Evolutionary conservation across 53 echinoderm and acorn worm species (phyloP), one percentile per base, ranked within the genome.

Genomic region (Patiria pectinifera): DNA sequence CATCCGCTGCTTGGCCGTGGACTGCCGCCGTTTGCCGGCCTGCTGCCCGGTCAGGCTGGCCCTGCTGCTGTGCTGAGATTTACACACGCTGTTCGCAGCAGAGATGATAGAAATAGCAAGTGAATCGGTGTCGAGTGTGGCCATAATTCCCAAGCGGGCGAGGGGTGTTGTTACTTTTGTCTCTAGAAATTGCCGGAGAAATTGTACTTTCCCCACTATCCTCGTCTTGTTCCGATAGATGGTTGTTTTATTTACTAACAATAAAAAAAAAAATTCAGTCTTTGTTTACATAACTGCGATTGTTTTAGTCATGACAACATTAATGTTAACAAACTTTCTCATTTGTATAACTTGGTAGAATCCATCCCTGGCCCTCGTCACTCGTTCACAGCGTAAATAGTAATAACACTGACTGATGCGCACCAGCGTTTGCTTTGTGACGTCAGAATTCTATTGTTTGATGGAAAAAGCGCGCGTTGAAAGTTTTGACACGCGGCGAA

Each of bases 71-170:
- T 79, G 45, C 24, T 47, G 82, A 24, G 23, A 82, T 59, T 24
- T 59, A 59, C 59, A 59, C 2, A 21, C 23, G 7, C 6, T 59
- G 21, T 53, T 82, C 1, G 82, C 59, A 11, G 53, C 59, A 21
- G 82, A 82, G 11, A 82, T 78, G 35, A 88, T 78, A 10, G 88
- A 77, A 43, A 88, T 88, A 15, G 88, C 78, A 7, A 88, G 24
- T 0, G 79, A 88, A 61, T 88, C 88, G 78, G 77, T 78, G n/a
- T 88, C 88, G 18, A 78, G 21, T 45, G 78, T 21, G 22, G 76
- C 78, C 88, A 88, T 88, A 10, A n/a, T 85, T 83, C 66, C 12
- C 66, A 66, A 66, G 53, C 35, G 35, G 35, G 35, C 35, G 35
- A 35, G 12, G 12, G 60, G 12, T 60, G 12, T 60, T 60, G 8